A percentile compares a stretch with the other conserved stretches of the same genome.
phyloP scores from a whole-genome alignment of 1,140 invertebrate species.

The Vollenhovia emeryi region DNA sequence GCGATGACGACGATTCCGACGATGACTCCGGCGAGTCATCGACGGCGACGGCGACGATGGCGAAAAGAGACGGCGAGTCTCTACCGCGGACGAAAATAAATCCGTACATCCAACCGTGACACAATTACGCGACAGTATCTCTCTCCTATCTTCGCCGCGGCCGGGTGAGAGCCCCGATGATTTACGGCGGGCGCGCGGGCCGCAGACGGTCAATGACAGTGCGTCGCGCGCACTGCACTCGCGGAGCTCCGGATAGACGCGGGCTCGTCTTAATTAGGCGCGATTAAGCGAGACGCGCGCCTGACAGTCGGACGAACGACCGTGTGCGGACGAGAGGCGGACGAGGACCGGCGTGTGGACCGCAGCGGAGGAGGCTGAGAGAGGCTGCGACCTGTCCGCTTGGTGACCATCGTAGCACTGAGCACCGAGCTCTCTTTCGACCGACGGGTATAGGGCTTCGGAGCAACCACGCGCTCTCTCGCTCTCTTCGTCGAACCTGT shows the following conservation, averaged over 20 bases:
- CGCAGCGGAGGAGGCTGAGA: constrained; percentile 10
- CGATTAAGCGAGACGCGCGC: constrained; percentile 69
- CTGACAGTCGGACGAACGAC: background rate
- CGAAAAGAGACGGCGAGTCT: background rate
- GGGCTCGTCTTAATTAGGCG: constrained; percentile 70
- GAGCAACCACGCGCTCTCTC: constrained; percentile 61
- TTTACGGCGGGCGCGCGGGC: constrained; percentile 48
- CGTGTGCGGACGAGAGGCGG: background rate
- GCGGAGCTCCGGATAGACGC: constrained; percentile 28
- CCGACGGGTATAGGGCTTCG: constrained; percentile 78
- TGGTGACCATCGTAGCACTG: constrained; percentile 83
- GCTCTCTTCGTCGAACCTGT: constrained; percentile 56
- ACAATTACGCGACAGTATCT: constrained; percentile 50
- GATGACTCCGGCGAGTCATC: background rate
- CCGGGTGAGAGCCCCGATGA: constrained; percentile 57
- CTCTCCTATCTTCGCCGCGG: background rate
- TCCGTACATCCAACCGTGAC: constrained; percentile 63
- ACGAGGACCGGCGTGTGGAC: background rate
- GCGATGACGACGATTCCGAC: background rate
- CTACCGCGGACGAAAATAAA: constrained; percentile 60
- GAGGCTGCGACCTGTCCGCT: constrained; percentile 75
- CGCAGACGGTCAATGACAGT: constrained; percentile 71
- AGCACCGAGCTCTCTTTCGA: constrained; percentile 75
- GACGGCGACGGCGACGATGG: background rate
- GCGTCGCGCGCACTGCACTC: constrained; percentile 17